Evolutionary conservation across 2,888 invertebrate genomes (phyloP), one percentile per base, ranked within the genome.

Genomic region (Cryptocephalus moraei): DNA sequence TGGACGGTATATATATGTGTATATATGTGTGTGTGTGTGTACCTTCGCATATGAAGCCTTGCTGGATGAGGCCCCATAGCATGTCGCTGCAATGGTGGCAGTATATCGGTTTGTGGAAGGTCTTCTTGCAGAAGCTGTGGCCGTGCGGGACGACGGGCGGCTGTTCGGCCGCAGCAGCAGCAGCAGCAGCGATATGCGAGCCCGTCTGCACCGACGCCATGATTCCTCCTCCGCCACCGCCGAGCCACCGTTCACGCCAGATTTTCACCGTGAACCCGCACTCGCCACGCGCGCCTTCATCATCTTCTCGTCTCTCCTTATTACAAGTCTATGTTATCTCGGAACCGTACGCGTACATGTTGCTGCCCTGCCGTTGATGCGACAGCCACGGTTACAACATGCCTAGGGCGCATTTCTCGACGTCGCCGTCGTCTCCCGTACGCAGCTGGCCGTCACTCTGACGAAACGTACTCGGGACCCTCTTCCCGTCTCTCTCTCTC

Each of bases 41-140:
- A 97, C 97, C 95, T 91, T 97, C 97, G 82, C 99, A 99, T 74
- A 93, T 91, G 81, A 91, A 95, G 77, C 97, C 99, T 80, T 96
- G 96, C 76, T 95, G 94, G 74, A 97, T 93, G 78, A 97, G 86
- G 74, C 97, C 96, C 99, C 99, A 99, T 71, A 99, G 86, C 84
- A 96, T 88, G 77, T 99, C 99, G 74, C 95, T 93, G 82, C 99
- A 99, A 80, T 96, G 95, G 80, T 99, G 97, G 81, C 99, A 99
- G 81, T 96, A 96, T 69, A 95, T 94, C 74, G 96, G 97, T 82
- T 96, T 96, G 81, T 97, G 97, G 83, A 97, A 99, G 77, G 95
- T 96, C 81, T 96, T 97, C 87, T 96, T 97, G 77, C 86, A 86
- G 85, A 99, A 99, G 82, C 89, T 92, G 83, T 99, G 99, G 71